Evolutionary conservation across 2,888 invertebrate species (phyloP), one percentile per base, ranked within the genome.

Genomic region (Stenodera caucasica): DNA sequence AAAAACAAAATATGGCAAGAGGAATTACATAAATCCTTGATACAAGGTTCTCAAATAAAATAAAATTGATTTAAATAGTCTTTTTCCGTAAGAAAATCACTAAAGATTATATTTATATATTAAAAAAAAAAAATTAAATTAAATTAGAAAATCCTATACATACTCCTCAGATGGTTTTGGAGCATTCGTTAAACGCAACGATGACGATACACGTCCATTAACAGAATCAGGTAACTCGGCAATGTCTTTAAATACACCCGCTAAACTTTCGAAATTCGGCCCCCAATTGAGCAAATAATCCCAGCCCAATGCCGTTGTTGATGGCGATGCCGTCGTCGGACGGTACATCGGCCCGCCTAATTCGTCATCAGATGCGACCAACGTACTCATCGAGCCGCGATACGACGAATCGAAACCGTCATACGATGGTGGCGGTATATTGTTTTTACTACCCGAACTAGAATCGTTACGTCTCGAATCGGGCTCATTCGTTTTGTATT

Each of bases 201-300:
- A 89, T 65, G 88, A 85, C 67, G 90, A 86, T 75, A 90, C 87
- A 70, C 91, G 83, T 63, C 88, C 88, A 70, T 88, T 88, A 21
- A 89, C 88, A 52, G 89, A 85, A 77, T 96, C 96, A 3, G 96
- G 96, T 70, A 97, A 82, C 81, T 96, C 94, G 50, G 96, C 96
- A 73, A 97, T 96, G 81, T 97, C 97, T 82, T 94, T 95, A 77
- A 96, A 97, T 53, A 97, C 97, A 26, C 96, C 96, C 66, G 95
- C 94, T 77, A 97, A 86, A 78, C 92, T 95, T 80, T 96, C 94
- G 80, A 96, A 97, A 81, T 95, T 96, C 18, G 96, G 94, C 8
- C 96, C 96, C 96, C 96, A 97, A 81, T 96, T 96, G 59, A 97
- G 85, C 67, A 96, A 82, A 77, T 96, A 95, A 77, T 97, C 96